Conservation (phyloP, 2,113 vertebrate genomes). For the Seriola rivoliana region DNA sequence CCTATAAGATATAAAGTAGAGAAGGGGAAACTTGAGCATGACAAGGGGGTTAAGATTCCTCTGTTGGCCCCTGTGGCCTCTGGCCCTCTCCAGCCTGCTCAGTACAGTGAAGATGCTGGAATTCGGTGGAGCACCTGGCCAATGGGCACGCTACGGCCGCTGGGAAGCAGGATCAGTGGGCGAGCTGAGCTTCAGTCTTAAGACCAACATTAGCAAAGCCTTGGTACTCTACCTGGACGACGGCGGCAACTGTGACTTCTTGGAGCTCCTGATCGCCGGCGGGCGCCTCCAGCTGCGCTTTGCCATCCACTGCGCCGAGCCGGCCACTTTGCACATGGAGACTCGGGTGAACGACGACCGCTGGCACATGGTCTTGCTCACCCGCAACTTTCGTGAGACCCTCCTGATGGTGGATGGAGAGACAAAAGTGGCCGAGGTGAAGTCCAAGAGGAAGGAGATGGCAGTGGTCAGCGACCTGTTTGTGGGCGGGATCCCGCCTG, state of each 20-base stretch:
- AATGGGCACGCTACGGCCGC: slow-evolving; percentile 93
- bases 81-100: slow-evolving; percentile 72
- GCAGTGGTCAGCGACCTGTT: slow-evolving; percentile 93
- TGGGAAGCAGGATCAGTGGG: slow-evolving; percentile 91
- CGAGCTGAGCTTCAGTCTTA: slow-evolving; percentile 93
- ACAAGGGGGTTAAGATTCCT: slow-evolving; percentile 70
- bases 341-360: slow-evolving; percentile 89
- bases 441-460: slow-evolving; percentile 93
- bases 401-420: slow-evolving; percentile 92
- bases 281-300: slow-evolving; percentile 91
- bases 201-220: slow-evolving; percentile 91
- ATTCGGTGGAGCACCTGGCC: slow-evolving; percentile 91
- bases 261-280: slow-evolving; percentile 90
- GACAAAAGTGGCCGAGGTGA: slow-evolving; percentile 89
- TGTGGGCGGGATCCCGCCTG: slow-evolving; percentile 92
- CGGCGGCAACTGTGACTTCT: slow-evolving; percentile 94
- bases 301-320: slow-evolving; percentile 93
- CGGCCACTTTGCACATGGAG: slow-evolving; percentile 88
- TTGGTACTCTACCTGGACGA: slow-evolving; percentile 94
- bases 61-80: slow-evolving; percentile 76
- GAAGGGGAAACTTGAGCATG: slow-evolving; percentile 65
- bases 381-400: slow-evolving; percentile 91
- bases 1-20: slow-evolving; percentile 12
- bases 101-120: slow-evolving; percentile 83
- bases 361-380: slow-evolving; percentile 95